Percentiles rank a stretch among this genome's conserved stretches.
These are phyloP conservation scores for Amphiprion percula DNA, from an alignment of 2,113 vertebrate species.

Conservation along the genomic window DNA sequence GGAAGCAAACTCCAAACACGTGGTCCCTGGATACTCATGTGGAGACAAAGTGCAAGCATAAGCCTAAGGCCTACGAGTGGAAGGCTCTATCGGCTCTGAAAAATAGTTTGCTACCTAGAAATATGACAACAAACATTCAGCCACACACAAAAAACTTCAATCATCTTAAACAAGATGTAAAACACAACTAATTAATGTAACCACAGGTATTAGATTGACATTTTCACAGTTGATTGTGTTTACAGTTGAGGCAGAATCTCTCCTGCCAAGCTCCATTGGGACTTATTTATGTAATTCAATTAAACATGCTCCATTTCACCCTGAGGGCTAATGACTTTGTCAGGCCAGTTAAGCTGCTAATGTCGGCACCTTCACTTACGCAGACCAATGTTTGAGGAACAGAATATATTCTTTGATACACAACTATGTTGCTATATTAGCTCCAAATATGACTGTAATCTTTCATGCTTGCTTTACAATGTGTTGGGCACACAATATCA, in stretches of 20 bases:
- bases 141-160: neutral
- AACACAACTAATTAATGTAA: slow-evolving; percentile 56
- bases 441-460: slow-evolving; percentile 13
- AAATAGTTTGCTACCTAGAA: slow-evolving; percentile 22
- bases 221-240: slow-evolving; percentile 72
- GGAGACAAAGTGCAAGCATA: too few species aligned
- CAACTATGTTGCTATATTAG: slow-evolving; percentile 32
- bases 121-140: slow-evolving; percentile 5
- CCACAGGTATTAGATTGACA: slow-evolving; percentile 65
- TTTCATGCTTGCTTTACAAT: slow-evolving; percentile 41
- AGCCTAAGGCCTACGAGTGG: too few species aligned
- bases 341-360: slow-evolving; percentile 45
- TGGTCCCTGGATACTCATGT: too few species aligned
- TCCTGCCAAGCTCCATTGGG: slow-evolving; percentile 59
- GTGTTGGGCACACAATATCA: slow-evolving; percentile 54
- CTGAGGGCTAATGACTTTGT: slow-evolving; percentile 50
- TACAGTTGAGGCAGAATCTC: slow-evolving; percentile 54
- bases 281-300: slow-evolving; percentile 70
- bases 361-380: slow-evolving; percentile 14
- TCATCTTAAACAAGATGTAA: slow-evolving; percentile 50
- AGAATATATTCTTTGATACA: slow-evolving; percentile 18
- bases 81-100: neutral
- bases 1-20: too few species aligned
- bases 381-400: slow-evolving; percentile 8
- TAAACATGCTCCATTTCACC: slow-evolving; percentile 57